Conservation (phyloP, 30 jellyfish, hydroid and myxozoan species). For the Aurelia aurita region DNA sequence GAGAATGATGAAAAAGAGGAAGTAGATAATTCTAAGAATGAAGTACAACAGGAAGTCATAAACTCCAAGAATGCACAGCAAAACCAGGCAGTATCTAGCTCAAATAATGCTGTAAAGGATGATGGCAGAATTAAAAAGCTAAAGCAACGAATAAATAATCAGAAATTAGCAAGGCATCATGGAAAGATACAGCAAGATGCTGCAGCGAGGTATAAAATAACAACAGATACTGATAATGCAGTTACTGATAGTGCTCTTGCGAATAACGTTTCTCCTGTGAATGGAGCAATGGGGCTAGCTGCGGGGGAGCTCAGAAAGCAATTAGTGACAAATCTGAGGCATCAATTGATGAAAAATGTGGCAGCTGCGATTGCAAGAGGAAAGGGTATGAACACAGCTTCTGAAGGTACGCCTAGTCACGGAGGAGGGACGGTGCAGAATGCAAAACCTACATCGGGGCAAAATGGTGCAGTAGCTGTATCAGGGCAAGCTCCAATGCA, state of each 20-base stretch:
- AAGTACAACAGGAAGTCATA: background rate
- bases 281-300: conserved; percentile 48
- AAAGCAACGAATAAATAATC: conserved; percentile 59
- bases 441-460: background rate
- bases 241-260: conserved; percentile 30
- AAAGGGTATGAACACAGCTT: background rate
- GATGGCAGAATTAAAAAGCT: conserved; percentile 58
- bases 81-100: background rate
- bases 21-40: conserved; percentile 8
- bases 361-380: conserved; percentile 73
- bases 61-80: conserved; percentile 12
- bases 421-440: conserved; percentile 15
- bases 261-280: conserved; percentile 57
- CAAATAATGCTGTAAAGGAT: conserved; percentile 40
- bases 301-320: conserved; percentile 75
- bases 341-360: conserved; percentile 63
- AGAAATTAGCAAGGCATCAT: conserved; percentile 32
- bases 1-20: conserved; percentile 3
- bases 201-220: conserved; percentile 60
- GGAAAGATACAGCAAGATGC: conserved; percentile 63
- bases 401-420: background rate
- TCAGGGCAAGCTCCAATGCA: background rate
- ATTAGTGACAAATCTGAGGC: conserved; percentile 54
- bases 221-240: conserved; percentile 18
- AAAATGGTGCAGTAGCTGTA: background rate